phyloP scores from a whole-genome alignment of 2,888 invertebrate genomes.

The Eustalomyia histrio region DNA sequence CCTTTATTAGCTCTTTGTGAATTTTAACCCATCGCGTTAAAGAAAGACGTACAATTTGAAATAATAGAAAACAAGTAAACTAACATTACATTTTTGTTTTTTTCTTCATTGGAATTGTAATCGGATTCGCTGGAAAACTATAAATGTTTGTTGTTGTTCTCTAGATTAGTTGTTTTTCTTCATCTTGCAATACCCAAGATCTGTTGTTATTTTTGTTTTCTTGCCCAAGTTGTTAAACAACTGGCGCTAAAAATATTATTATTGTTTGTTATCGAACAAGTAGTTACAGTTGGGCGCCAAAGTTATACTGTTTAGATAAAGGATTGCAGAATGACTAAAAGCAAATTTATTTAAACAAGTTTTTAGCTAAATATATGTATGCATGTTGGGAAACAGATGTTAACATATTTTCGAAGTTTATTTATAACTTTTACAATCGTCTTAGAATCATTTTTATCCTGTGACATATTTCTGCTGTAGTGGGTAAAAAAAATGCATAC shows the following conservation, averaged over 20 bases:
- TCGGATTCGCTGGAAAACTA: slow-evolving; percentile 65
- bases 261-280: slow-evolving; percentile 13
- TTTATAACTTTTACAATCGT: no score
- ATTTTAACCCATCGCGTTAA: neutral
- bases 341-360: neutral
- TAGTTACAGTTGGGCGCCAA: slow-evolving; percentile 2
- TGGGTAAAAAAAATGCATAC: no score
- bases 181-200: slow-evolving; percentile 18
- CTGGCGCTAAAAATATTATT: slow-evolving; percentile 52
- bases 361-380: neutral
- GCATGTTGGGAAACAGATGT: neutral
- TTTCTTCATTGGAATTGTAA: slow-evolving; percentile 67
- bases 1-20: neutral
- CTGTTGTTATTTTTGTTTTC: slow-evolving; percentile 18
- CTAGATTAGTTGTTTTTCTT: slow-evolving; percentile 32
- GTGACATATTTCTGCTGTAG: no score
- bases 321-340: neutral
- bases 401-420: no score
- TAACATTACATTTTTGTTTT: slow-evolving; percentile 22
- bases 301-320: neutral
- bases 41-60: neutral
- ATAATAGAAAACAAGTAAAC: slow-evolving; percentile 59
- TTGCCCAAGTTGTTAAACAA: slow-evolving; percentile 44
- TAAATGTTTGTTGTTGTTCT: slow-evolving; percentile 41
- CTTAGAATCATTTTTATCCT: no score